These are phyloP conservation scores for Apocrypta bakeri DNA, from an alignment of 1,140 invertebrate genomes.

Conservation along the genomic window DNA sequence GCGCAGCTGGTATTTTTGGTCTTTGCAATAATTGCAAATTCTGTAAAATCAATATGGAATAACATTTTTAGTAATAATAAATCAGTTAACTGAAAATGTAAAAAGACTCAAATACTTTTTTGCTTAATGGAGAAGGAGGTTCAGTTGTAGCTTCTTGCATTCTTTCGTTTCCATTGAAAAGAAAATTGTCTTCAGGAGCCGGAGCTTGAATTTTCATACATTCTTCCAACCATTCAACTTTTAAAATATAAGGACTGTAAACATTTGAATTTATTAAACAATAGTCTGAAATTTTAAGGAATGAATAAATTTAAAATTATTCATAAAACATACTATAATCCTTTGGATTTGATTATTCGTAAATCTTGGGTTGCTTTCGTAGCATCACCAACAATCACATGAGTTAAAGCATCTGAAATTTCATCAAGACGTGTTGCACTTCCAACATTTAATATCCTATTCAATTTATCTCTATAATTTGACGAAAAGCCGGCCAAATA, in stretches of 20 bases:
- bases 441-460: slow-evolving; percentile 84
- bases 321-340: slow-evolving; percentile 62
- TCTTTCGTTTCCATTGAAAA: slow-evolving; percentile 66
- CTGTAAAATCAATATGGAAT: slow-evolving; percentile 55
- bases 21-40: slow-evolving; percentile 69
- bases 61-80: slow-evolving; percentile 5
- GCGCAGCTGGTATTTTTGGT: slow-evolving; percentile 59
- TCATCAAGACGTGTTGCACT: slow-evolving; percentile 87
- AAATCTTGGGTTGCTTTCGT: slow-evolving; percentile 71
- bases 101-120: slow-evolving; percentile 70
- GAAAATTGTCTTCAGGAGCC: slow-evolving; percentile 77
- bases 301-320: slow-evolving; percentile 30
- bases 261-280: slow-evolving; percentile 35
- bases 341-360: slow-evolving; percentile 68
- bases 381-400: slow-evolving; percentile 83
- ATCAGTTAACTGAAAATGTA: not conserved
- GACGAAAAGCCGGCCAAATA: slow-evolving; percentile 80
- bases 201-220: slow-evolving; percentile 79
- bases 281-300: slow-evolving; percentile 8
- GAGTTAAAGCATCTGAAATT: slow-evolving; percentile 85
- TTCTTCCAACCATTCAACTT: slow-evolving; percentile 82
- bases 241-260: slow-evolving; percentile 80
- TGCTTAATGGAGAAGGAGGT: slow-evolving; percentile 79
- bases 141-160: slow-evolving; percentile 59
- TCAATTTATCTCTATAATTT: slow-evolving; percentile 82